These are phyloP conservation scores for Agonum fuliginosum DNA, from an alignment of 2,888 invertebrate species.

Conservation along the genomic window DNA sequence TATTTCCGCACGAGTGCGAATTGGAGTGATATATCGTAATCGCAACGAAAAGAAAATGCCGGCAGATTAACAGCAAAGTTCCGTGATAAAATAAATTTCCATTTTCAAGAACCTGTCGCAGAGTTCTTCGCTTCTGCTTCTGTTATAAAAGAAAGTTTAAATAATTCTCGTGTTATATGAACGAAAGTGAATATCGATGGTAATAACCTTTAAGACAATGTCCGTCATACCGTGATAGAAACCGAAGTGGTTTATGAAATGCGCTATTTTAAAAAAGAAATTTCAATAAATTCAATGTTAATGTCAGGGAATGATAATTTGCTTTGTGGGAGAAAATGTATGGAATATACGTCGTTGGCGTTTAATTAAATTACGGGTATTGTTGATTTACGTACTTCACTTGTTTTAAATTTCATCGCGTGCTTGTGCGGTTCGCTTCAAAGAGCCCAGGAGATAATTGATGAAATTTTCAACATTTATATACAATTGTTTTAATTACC, in stretches of 20 bases:
- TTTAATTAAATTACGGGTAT: conserved; percentile 6
- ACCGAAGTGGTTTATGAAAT: conserved; percentile 21
- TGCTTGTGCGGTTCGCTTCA: too few species aligned
- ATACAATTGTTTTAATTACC: not conserved
- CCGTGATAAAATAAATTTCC: conserved; percentile 35
- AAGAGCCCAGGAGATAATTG: not conserved
- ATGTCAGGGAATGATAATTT: conserved; percentile 22
- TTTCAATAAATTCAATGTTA: conserved; percentile 37
- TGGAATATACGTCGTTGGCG: conserved; percentile 1
- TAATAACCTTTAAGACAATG: conserved; percentile 25
- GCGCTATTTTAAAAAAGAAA: conserved; percentile 33
- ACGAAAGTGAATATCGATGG: conserved; percentile 36
- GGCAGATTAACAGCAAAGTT: conserved; percentile 13
- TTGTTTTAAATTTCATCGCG: not conserved
- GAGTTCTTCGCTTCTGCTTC: not conserved
- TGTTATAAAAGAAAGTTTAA: conserved; percentile 36
- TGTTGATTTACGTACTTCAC: not conserved
- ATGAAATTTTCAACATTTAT: not conserved
- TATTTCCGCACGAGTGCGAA: not conserved
- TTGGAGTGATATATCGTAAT: not conserved
- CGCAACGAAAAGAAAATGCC: not conserved
- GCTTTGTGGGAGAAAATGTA: conserved; percentile 12
- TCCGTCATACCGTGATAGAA: conserved; percentile 29
- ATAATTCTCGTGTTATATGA: conserved; percentile 36
- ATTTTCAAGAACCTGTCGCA: conserved; percentile 23